These are phyloP conservation scores for Acrossocheilus wenchowensis DNA, from an alignment of 2,797 vertebrate species.

Conservation along the genomic window DNA sequence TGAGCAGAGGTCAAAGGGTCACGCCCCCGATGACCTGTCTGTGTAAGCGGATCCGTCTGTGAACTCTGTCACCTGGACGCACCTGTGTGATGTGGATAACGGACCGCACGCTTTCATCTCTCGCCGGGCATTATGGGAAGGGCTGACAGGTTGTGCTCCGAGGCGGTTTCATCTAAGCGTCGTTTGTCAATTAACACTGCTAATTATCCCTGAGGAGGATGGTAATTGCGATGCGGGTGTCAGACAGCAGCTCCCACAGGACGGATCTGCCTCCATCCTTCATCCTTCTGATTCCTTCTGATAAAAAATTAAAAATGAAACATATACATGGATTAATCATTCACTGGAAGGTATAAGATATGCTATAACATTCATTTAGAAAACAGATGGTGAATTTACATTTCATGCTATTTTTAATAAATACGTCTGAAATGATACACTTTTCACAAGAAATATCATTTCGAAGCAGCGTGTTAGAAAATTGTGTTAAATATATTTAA, in stretches of 20 bases:
- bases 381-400: not conserved
- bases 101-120: not conserved
- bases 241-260: too few species aligned
- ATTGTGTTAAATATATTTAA: not conserved
- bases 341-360: not conserved
- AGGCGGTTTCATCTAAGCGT: too few species aligned
- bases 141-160: not conserved
- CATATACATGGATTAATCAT: not conserved
- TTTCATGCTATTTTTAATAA: not conserved
- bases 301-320: not conserved
- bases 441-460: not conserved
- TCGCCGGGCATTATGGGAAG: not conserved
- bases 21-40: not conserved
- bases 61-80: not conserved
- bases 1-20: constrained; percentile 19
- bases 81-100: constrained; percentile 18
- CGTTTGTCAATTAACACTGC: constrained; percentile 47
- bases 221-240: too few species aligned
- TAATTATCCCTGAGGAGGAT: too few species aligned
- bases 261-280: too few species aligned
- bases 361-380: not conserved
- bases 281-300: too few species aligned
- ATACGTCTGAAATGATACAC: not conserved
- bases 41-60: not conserved
- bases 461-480: not conserved